Percentiles rank a stretch among this genome's conserved stretches.
phyloP scores from a whole-genome alignment of 2,888 invertebrate genomes.

The Steinernema scapterisci region DNA sequence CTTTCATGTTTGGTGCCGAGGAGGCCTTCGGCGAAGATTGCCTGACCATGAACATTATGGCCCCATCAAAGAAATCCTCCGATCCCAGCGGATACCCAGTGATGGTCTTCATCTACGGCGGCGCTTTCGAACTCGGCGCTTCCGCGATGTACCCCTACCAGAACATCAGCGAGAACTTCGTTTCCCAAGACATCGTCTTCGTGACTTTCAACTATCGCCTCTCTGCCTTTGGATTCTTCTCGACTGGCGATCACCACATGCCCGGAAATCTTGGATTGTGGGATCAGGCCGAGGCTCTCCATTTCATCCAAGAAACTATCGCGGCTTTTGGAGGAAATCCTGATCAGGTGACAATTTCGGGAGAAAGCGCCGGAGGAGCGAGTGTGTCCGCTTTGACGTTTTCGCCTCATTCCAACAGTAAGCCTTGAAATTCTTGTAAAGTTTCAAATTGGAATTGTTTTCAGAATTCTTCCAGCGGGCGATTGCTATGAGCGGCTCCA shows the following conservation, averaged over 20 bases:
- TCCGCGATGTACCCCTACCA: slow-evolving; percentile 37
- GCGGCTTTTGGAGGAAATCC: slow-evolving; percentile 34
- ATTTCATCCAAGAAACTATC: slow-evolving; percentile 39
- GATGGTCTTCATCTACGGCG: slow-evolving; percentile 91
- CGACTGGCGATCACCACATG: slow-evolving; percentile 41
- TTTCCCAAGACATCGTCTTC: slow-evolving; percentile 80
- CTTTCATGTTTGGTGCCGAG: not conserved
- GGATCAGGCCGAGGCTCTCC: slow-evolving; percentile 42
- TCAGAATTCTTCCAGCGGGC: slow-evolving; percentile 53
- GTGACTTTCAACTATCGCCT: slow-evolving; percentile 86
- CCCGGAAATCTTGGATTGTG: slow-evolving; percentile 46
- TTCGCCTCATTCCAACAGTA: slow-evolving; percentile 33
- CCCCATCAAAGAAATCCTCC: not conserved
- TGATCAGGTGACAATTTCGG: slow-evolving; percentile 35
- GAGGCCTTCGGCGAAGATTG: slow-evolving; percentile 23
- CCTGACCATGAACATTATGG: slow-evolving; percentile 28
- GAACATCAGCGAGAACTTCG: slow-evolving; percentile 39
- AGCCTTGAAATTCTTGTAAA: not conserved
- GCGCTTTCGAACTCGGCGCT: slow-evolving; percentile 81
- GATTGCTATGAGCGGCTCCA: slow-evolving; percentile 51
- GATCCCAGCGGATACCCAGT: slow-evolving; percentile 75
- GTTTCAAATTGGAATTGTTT: not conserved
- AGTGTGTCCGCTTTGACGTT: slow-evolving; percentile 31
- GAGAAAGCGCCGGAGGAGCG: slow-evolving; percentile 38
- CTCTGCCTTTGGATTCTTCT: slow-evolving; percentile 74